Percentiles rank a stretch among this genome's conserved stretches.
These are phyloP conservation scores for Amblyjoppa fuscipennis DNA, from an alignment of 2,888 invertebrate genomes.

Conservation along the genomic window DNA sequence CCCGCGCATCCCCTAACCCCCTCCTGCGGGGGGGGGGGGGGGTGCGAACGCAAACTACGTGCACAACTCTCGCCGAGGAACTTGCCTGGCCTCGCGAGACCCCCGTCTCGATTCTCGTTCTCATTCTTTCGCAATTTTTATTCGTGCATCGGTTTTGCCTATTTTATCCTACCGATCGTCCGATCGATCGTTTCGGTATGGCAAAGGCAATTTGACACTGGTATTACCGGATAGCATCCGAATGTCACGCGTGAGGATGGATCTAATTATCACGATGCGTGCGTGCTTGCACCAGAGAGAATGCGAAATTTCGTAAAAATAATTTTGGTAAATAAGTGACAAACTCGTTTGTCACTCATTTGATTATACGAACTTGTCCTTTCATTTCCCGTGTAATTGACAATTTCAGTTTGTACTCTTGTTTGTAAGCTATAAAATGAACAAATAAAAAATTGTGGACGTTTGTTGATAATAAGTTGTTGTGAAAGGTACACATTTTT, in stretches of 20 bases:
- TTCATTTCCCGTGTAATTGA: no score
- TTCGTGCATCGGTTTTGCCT: background rate
- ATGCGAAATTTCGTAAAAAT: no score
- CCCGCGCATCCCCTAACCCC: background rate
- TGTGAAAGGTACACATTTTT: no score
- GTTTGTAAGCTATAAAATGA: no score
- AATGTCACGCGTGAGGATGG: background rate
- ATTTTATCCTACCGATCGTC: background rate
- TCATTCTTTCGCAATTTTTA: conserved; percentile 13
- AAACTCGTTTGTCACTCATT: no score
- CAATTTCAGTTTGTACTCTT: no score
- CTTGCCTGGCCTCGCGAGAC: conserved; percentile 18
- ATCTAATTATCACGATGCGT: background rate
- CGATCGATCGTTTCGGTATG: conserved; percentile 13
- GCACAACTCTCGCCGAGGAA: conserved; percentile 17
- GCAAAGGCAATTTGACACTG: background rate
- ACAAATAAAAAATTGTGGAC: no score
- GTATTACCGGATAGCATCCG: background rate
- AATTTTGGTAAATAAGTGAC: no score
- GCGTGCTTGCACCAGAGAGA: background rate
- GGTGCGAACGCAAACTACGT: conserved; percentile 33
- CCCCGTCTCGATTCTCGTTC: conserved; percentile 12
- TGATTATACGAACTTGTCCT: no score
- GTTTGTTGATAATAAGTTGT: no score
- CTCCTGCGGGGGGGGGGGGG: background rate